Base-by-base conservation (phyloP, 2,888 invertebrate species). In the Drosophila siamana region DNA sequence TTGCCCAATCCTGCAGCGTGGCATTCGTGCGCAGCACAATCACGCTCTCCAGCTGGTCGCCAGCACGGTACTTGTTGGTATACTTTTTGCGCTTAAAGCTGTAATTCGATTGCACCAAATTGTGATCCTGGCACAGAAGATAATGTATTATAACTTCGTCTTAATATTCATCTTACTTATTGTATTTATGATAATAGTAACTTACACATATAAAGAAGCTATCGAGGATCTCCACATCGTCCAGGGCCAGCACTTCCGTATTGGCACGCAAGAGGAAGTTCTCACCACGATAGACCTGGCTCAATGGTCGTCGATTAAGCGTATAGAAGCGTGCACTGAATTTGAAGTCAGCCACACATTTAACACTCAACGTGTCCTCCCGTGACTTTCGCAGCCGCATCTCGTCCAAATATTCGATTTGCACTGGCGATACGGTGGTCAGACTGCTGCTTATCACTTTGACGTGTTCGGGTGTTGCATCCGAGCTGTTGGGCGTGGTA, bases 181-280 rank as follows among this genome's bases (percentile, higher is more conserved):
- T n/a, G n/a, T n/a, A n/a, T n/a, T n/a, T n/a, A n/a, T n/a, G n/a
- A n/a, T n/a, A n/a, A n/a, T n/a, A 9, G 2, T 2, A 6, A 89
- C 92, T 91, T 90, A 92, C 92, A 88, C 92, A 91, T 74, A 92
- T 91, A 66, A 92, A 91, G 83, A 91, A 92, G 26, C 91, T 92
- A 61, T 92, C 92, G 66, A 92, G 75, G 57, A 92, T 91, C 60
- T 92, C 92, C 60, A 92, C 69, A 57, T 90, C 83, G 33, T 89
- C 86, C 36, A 78, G 70, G n/a, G 92, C 83, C 74, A 89, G 74
- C 33, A 92, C 88, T 69, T 91, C 90, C 9, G 91, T 80, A 59
- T 90, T 91, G 36, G 92, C 90, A 7, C 92, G 89, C 54, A 92
- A 87, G 33, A 92, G 67, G 61, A 92, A 92, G 73, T 92, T 92